These are phyloP conservation scores for Gambusia holbrooki DNA, from an alignment of 2,113 vertebrate genomes.

Conservation along the genomic window DNA sequence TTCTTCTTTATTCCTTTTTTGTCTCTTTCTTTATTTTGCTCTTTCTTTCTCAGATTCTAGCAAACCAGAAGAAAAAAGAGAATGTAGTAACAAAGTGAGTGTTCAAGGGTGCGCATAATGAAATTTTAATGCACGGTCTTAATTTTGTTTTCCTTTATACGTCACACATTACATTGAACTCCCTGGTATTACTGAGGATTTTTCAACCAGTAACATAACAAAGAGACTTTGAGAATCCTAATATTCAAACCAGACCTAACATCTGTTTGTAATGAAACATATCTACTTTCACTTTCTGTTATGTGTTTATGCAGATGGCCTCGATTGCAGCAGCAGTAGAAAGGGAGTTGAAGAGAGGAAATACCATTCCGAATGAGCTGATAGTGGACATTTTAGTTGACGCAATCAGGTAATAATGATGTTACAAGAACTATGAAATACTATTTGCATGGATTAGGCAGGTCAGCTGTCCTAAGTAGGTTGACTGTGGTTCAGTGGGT, in stretches of 20 bases:
- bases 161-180: neutral
- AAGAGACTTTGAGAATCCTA: neutral
- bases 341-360: slow-evolving; percentile 82
- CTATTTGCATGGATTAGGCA: neutral
- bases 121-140: neutral
- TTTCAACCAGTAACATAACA: neutral
- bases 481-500: no score
- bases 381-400: slow-evolving; percentile 85
- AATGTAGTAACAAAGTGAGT: slow-evolving; percentile 19
- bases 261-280: neutral
- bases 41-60: slow-evolving; percentile 13
- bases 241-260: neutral
- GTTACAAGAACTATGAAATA: neutral
- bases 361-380: slow-evolving; percentile 80
- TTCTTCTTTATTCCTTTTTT: neutral
- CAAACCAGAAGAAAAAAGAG: slow-evolving; percentile 15
- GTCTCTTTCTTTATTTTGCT: no score
- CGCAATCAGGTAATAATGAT: slow-evolving; percentile 84
- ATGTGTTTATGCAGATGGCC: slow-evolving; percentile 72
- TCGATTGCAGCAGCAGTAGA: slow-evolving; percentile 79
- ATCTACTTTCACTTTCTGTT: neutral
- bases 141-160: neutral
- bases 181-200: neutral
- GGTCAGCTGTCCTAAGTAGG: neutral
- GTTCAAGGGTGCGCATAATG: neutral